phyloP scores from a whole-genome alignment of 2,888 invertebrate genomes.

The Micropterix aruncella region DNA sequence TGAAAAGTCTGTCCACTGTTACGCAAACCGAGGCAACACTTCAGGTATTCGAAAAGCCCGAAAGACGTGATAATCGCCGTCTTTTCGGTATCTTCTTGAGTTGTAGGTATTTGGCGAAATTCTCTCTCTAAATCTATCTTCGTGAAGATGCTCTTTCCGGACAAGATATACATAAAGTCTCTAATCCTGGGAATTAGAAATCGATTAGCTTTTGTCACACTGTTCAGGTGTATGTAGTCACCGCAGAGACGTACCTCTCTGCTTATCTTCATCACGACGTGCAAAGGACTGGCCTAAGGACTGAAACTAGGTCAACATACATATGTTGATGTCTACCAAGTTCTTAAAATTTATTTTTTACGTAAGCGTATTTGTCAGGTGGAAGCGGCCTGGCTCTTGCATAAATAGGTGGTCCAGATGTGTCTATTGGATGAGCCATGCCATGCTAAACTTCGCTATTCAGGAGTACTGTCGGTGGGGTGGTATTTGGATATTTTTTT shows the following conservation, averaged over 20 bases:
- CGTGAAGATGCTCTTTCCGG: background rate
- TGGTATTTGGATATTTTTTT: too few relatives aligned
- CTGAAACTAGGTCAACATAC: background rate
- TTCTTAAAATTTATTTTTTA: background rate
- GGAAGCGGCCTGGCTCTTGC: too few relatives aligned
- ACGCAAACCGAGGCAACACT: background rate
- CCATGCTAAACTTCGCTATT: too few relatives aligned
- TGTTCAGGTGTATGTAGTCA: background rate
- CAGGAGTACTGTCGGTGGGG: too few relatives aligned
- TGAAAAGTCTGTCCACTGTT: too few relatives aligned
- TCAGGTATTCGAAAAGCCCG: background rate
- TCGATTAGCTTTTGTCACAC: background rate
- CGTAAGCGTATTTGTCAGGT: too few relatives aligned
- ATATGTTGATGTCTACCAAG: background rate
- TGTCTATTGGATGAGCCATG: too few relatives aligned
- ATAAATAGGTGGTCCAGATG: too few relatives aligned
- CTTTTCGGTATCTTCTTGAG: background rate
- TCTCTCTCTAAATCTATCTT: background rate
- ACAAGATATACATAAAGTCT: background rate
- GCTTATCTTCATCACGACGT: background rate
- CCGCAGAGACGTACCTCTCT: background rate
- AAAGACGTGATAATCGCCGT: background rate
- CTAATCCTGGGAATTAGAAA: background rate
- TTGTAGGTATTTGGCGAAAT: background rate
- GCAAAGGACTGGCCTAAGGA: background rate